Evolutionary conservation across 2,113 vertebrate species (phyloP), one percentile per base, ranked within the genome.

Genomic region (Charina bottae): DNA sequence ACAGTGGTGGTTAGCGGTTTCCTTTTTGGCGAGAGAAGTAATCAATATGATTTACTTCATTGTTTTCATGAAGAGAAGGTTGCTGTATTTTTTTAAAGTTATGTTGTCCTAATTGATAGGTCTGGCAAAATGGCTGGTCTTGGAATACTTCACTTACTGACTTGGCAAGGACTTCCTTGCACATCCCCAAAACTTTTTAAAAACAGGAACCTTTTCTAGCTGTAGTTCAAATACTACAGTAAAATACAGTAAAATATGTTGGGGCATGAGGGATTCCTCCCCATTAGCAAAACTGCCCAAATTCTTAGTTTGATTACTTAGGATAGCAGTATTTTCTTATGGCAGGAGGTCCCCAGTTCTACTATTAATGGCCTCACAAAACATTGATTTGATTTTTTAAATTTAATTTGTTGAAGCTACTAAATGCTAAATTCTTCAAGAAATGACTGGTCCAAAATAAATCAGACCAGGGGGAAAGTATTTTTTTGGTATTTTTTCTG

Each of bases 101-200:
- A 55, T 28, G 10, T 56, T 59, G 88, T 84, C 92, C 78, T 58
- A 87, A 86, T 33, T 42, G 92, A 87, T 23, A 83, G 37, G 83
- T 49, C 60, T 87, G 42, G 88, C 72, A 62, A 2, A 90, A 68
- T 90, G 92, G 84, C 84, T 53, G 28, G 26, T 59, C 62, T 24
- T 3, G 1, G 62, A 58, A 72, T 78, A 72, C 85, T 85, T 85
- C 59, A 86, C 49, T 90, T 10, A 37, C 92, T 90, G n/a, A 84
- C 89, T 88, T 93, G 92, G 89, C 85, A 84, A 3, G 17, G 64
- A 7, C n/a, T 83, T 54, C 12, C 7, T 68, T 58, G 60, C 42
- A 19, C 49, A 54, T 83, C 62, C 42, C 83, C 33, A 23, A 62
- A n/a, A 24, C 17, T 15, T 62, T 49, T 53, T 26, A 56, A 72